Evolutionary conservation across 2,113 vertebrate species (phyloP).

Genomic region (Coturnix japonica): DNA sequence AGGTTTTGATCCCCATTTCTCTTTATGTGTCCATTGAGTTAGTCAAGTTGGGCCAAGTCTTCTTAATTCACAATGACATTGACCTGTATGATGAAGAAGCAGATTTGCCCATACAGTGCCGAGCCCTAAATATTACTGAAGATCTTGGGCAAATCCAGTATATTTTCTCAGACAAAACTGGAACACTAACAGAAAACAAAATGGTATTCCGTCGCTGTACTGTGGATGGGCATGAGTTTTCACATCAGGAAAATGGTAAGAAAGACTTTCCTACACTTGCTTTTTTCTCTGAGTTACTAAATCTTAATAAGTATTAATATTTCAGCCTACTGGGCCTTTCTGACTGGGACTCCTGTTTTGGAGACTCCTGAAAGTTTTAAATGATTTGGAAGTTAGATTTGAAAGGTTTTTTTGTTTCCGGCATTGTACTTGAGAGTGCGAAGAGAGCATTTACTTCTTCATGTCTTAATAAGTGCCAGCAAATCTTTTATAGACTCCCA

Average conservation of each 20-base stretch:
- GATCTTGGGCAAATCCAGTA: slow-evolving; percentile 85
- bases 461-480: neutral
- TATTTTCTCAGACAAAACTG: slow-evolving; percentile 85
- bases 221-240: slow-evolving; percentile 80
- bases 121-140: slow-evolving; percentile 82
- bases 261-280: neutral
- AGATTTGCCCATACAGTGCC: slow-evolving; percentile 78
- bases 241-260: slow-evolving; percentile 84
- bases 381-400: neutral
- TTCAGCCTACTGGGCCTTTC: neutral
- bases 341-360: neutral
- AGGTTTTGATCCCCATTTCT: slow-evolving; percentile 85
- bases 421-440: neutral
- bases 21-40: slow-evolving; percentile 84
- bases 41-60: slow-evolving; percentile 82
- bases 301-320: neutral
- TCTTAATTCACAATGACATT: slow-evolving; percentile 81
- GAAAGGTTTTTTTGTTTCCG: neutral
- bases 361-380: neutral
- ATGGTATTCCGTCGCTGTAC: slow-evolving; percentile 85
- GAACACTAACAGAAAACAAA: slow-evolving; percentile 85
- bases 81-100: slow-evolving; percentile 81
- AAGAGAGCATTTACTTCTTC: neutral
- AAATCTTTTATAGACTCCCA: neutral
- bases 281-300: neutral